Conservation (phyloP, 2,113 vertebrate genomes). For the Panthera uncia region DNA sequence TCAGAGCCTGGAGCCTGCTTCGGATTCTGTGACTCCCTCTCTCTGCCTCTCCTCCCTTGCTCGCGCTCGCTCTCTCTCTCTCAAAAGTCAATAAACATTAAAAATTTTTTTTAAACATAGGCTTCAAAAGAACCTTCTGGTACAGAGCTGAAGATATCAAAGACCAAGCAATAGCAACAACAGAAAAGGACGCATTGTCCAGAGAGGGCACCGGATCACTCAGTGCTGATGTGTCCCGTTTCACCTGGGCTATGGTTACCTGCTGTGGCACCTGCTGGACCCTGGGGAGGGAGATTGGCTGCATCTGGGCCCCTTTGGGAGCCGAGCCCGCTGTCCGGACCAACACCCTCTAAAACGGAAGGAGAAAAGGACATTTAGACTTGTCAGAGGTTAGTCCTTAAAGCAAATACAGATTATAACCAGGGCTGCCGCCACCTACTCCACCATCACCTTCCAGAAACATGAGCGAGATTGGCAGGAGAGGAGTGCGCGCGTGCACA, state of each 20-base stretch:
- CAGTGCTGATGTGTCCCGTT: fast-evolving
- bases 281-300: conserved; percentile 92
- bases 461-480: fast-evolving
- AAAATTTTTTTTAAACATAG: not conserved
- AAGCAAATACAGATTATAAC: not conserved
- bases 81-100: no score
- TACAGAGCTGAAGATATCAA: not conserved
- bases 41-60: no score
- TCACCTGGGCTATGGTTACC: conserved; percentile 82
- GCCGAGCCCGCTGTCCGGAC: conserved; percentile 93
- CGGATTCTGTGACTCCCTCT: no score
- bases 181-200: not conserved
- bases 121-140: not conserved
- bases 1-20: no score
- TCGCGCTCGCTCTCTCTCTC: no score
- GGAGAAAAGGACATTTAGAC: conserved; percentile 21
- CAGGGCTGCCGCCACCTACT: fast-evolving
- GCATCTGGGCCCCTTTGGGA: conserved; percentile 94
- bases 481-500: fast-evolving
- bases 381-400: not conserved
- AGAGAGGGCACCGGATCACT: not conserved
- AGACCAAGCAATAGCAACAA: not conserved
- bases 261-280: conserved; percentile 95
- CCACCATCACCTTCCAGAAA: not conserved
- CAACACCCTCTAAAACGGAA: conserved; percentile 92